phyloP scores from a whole-genome alignment of 2,888 invertebrate species.

The Ceriagrion tenellum region DNA sequence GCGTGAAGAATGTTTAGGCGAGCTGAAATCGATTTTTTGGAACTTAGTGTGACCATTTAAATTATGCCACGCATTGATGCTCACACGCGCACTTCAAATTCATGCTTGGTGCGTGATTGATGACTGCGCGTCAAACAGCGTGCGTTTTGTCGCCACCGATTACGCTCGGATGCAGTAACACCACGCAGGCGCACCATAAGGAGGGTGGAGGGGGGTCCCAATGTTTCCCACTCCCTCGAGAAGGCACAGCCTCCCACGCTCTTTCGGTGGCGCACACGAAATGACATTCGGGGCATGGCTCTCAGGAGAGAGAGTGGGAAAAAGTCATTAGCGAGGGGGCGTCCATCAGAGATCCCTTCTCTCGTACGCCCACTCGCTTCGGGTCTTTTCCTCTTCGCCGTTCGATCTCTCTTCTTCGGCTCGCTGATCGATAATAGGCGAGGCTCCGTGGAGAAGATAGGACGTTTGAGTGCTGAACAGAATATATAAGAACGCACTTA shows the following conservation, averaged over 20 bases:
- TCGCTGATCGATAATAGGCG: no score
- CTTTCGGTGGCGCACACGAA: no score
- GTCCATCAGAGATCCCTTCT: neutral
- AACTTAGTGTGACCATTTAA: neutral
- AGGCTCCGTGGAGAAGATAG: no score
- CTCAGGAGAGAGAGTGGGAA: neutral
- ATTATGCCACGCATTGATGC: neutral
- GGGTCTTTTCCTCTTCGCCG: no score
- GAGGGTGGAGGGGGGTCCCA: no score
- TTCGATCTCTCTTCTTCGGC: no score
- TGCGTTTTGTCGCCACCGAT: neutral
- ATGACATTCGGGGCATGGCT: no score
- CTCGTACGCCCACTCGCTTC: no score
- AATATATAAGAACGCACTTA: no score
- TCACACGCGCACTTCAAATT: neutral
- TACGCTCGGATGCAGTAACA: neutral
- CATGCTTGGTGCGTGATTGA: neutral
- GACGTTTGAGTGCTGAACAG: no score
- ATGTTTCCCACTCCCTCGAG: no score
- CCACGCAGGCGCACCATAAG: neutral
- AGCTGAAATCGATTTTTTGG: neutral
- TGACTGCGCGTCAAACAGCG: neutral
- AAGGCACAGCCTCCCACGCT: no score
- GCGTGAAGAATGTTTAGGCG: neutral
- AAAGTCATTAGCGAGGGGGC: constrained; percentile 58